Evolutionary conservation across 2,113 vertebrate species (phyloP).

Genomic region (Peromyscus californicus): DNA sequence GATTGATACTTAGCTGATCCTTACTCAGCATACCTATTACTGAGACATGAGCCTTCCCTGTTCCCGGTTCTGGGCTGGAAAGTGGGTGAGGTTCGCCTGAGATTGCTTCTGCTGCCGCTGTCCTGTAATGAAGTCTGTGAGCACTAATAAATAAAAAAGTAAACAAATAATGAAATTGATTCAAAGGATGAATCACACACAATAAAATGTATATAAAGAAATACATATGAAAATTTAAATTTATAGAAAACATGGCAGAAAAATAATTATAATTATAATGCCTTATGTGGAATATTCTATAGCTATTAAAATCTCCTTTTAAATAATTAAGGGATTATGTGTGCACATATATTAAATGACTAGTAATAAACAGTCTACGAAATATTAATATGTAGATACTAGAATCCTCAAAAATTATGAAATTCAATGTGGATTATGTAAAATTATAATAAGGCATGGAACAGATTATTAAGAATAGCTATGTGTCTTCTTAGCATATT

Average conservation of each 20-base stretch:
- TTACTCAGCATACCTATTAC: neutral
- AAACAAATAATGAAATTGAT: neutral
- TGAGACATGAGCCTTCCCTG: neutral
- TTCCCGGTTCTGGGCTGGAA: neutral
- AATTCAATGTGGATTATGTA: neutral
- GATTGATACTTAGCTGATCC: slow-evolving; percentile 7
- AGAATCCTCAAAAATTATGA: neutral
- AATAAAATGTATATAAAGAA: neutral
- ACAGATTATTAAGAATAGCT: neutral
- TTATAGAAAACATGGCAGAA: neutral
- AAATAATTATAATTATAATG: neutral
- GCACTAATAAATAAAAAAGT: neutral
- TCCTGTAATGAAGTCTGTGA: slow-evolving; percentile 79
- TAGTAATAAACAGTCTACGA: neutral
- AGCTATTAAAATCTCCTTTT: neutral
- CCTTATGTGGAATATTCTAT: neutral
- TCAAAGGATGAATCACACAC: neutral
- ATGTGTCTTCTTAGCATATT: neutral
- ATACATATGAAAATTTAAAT: neutral
- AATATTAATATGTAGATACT: neutral
- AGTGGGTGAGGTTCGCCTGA: slow-evolving; percentile 35
- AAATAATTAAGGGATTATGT: neutral
- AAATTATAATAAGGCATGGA: neutral
- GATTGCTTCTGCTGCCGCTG: neutral
- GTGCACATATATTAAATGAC: neutral